Percentiles rank a stretch among this genome's conserved stretches.
Conservation (phyloP, 2,888 invertebrate species). For the Eupithecia dodoneata region DNA sequence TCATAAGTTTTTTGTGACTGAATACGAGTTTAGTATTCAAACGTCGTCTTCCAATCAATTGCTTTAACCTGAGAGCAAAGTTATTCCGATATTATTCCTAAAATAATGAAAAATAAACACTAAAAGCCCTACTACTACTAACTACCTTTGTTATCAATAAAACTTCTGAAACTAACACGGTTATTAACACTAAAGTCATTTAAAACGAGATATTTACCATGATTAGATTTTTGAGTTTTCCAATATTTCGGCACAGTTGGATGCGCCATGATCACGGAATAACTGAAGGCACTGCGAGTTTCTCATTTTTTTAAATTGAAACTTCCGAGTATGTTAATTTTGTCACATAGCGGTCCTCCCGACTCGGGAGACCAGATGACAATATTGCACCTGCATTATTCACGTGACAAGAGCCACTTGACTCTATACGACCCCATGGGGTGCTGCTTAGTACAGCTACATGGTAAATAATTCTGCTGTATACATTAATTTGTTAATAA, state of each 20-base stretch:
- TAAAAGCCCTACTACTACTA: too few relatives aligned
- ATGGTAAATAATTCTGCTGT: neutral
- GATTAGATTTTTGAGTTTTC: too few relatives aligned
- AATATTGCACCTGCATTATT: neutral
- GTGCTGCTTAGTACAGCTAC: neutral
- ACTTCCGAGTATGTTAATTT: neutral
- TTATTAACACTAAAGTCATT: too few relatives aligned
- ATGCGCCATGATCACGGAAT: too few relatives aligned
- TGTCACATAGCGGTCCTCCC: neutral
- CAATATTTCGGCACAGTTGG: too few relatives aligned
- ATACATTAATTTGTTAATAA: neutral
- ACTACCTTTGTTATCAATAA: too few relatives aligned
- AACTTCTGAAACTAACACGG: too few relatives aligned
- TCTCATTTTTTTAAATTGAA: neutral
- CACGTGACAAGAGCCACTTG: neutral
- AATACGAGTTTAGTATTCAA: constrained; percentile 11
- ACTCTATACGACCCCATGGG: neutral
- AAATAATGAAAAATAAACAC: too few relatives aligned
- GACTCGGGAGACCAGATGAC: neutral
- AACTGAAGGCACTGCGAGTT: too few relatives aligned
- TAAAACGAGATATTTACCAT: too few relatives aligned
- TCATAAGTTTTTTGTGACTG: constrained; percentile 22
- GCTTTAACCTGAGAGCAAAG: neutral
- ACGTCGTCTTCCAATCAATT: constrained; percentile 12
- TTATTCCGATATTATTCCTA: neutral